phyloP scores from a whole-genome alignment of 2,113 vertebrate species.

The Ochotona curzoniae region DNA sequence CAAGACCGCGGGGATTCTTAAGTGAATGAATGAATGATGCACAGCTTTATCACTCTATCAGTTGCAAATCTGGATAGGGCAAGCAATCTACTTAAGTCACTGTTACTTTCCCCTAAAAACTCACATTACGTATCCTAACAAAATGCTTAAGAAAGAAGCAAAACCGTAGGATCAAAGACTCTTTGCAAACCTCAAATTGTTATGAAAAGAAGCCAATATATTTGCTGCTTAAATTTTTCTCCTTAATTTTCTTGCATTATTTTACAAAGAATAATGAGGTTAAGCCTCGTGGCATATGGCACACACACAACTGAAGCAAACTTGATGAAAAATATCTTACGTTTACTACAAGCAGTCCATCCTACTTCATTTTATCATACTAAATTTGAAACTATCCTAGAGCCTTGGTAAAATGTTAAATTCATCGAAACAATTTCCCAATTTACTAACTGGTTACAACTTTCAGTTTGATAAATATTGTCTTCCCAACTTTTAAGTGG shows the following conservation, averaged over 20 bases:
- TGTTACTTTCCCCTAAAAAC: background rate
- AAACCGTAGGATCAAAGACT: background rate
- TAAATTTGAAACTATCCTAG: background rate
- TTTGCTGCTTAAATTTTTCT: conserved; percentile 11
- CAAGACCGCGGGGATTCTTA: background rate
- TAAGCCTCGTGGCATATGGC: background rate
- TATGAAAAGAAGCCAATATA: background rate
- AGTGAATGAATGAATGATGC: background rate
- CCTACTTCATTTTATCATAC: background rate
- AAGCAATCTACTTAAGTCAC: background rate
- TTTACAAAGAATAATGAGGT: background rate
- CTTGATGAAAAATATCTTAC: background rate
- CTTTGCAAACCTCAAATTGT: background rate
- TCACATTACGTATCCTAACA: background rate
- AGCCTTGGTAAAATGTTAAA: background rate
- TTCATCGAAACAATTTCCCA: background rate
- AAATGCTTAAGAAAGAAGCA: background rate
- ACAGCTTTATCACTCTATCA: background rate
- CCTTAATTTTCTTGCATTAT: background rate
- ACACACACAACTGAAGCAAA: background rate
- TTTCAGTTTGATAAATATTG: background rate
- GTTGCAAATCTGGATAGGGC: background rate
- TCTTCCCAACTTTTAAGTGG: background rate
- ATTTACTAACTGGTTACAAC: background rate
- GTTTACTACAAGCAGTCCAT: background rate